Evolutionary conservation across 2,113 vertebrate genomes (phyloP).

Genomic region (Galemys pyrenaicus): DNA sequence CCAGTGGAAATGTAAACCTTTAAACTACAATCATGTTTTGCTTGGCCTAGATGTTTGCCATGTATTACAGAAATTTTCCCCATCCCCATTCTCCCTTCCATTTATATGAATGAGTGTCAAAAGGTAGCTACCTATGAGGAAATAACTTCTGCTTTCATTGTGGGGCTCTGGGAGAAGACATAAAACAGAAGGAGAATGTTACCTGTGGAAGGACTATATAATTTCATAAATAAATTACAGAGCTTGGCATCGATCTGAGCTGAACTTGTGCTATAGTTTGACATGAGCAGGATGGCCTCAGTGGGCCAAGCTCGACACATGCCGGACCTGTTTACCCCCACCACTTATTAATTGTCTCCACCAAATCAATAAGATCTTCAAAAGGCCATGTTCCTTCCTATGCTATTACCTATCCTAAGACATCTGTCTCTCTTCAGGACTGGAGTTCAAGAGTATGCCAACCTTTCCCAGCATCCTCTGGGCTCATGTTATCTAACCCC

Average conservation of each 20-base stretch:
- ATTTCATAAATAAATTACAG: slow-evolving; percentile 72
- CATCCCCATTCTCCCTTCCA: slow-evolving; percentile 17
- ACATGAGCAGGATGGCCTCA: not conserved
- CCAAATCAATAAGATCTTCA: not conserved
- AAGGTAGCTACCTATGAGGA: slow-evolving; percentile 58
- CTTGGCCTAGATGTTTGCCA: not conserved
- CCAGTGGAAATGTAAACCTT: slow-evolving; percentile 19
- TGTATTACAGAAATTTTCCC: not conserved
- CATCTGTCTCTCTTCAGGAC: not conserved
- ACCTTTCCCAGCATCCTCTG: not conserved
- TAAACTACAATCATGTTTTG: not conserved
- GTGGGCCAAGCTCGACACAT: not conserved
- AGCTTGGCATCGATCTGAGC: slow-evolving; percentile 34
- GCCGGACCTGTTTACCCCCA: not conserved
- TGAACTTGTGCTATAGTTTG: not conserved
- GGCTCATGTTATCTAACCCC: not conserved
- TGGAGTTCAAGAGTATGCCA: not conserved
- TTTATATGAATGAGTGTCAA: slow-evolving; percentile 71
- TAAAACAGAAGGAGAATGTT: slow-evolving; percentile 73
- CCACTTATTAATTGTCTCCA: slow-evolving; percentile 18
- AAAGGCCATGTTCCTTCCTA: not conserved
- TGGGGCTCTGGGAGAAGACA: slow-evolving; percentile 40
- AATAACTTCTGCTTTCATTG: slow-evolving; percentile 63
- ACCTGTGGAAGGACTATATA: slow-evolving; percentile 62
- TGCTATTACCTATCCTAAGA: not conserved